Percentiles rank a stretch among this genome's conserved stretches.
Conservation (phyloP, 2,888 invertebrate species). For the Pyrochroa serraticornis region DNA sequence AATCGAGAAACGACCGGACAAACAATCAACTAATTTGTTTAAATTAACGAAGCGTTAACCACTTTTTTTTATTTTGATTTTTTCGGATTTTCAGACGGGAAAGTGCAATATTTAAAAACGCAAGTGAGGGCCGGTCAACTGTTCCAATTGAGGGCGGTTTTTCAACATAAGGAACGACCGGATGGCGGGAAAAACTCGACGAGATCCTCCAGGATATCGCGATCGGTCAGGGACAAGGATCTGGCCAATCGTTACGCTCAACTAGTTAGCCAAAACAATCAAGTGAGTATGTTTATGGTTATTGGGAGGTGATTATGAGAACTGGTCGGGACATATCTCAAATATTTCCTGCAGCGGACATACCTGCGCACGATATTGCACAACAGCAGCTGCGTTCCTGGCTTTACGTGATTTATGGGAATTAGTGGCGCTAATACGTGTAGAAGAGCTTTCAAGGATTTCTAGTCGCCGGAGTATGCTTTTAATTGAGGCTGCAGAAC, state of each 20-base stretch:
- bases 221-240: conserved; percentile 58
- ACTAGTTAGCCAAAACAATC: conserved; percentile 74
- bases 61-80: neutral
- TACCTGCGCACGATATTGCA: neutral
- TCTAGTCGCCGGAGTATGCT: too few species aligned
- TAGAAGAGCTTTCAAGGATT: too few species aligned
- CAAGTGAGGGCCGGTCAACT: conserved; percentile 75
- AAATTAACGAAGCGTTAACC: conserved; percentile 1
- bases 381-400: too few species aligned
- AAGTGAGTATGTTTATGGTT: conserved; percentile 59
- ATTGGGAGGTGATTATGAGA: conserved; percentile 1
- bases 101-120: conserved; percentile 69
- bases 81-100: conserved; percentile 44
- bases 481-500: too few species aligned
- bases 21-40: neutral
- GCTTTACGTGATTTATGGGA: neutral
- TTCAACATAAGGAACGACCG: conserved; percentile 69
- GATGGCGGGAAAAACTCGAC: conserved; percentile 46
- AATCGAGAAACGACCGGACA: neutral
- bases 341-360: conserved; percentile 7
- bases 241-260: conserved; percentile 69
- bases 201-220: conserved; percentile 45
- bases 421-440: too few species aligned
- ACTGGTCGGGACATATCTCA: conserved; percentile 3
- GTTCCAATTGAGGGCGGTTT: conserved; percentile 74